A percentile compares a stretch with the other conserved stretches of the same genome.
Conservation (phyloP, 2,797 vertebrate species). For the Notolabrus celidotus region DNA sequence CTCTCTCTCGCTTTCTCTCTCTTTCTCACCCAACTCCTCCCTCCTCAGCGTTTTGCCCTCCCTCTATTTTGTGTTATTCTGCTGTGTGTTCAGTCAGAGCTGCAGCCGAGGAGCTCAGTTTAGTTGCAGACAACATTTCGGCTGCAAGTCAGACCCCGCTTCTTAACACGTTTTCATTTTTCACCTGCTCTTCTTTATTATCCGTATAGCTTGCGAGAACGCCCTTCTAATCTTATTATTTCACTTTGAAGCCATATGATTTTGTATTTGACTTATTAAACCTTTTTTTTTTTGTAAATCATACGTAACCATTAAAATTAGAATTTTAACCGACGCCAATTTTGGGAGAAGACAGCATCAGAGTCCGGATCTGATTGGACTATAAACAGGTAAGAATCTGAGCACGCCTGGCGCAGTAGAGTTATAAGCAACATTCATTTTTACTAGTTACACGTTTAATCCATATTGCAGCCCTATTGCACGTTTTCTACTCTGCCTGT, state of each 20-base stretch:
- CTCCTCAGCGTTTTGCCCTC: conserved; percentile 73
- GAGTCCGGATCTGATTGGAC: conserved; percentile 19
- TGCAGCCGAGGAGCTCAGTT: conserved; percentile 39
- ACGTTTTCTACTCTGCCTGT: conserved; percentile 47
- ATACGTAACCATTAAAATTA: conserved; percentile 24
- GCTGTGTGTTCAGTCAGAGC: conserved; percentile 38
- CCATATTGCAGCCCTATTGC: conserved; percentile 1
- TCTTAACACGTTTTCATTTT: conserved; percentile 20
- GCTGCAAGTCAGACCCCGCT: conserved; percentile 18
- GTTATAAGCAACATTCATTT: conserved; percentile 31
- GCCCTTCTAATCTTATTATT: not conserved
- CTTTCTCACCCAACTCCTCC: conserved; percentile 67
- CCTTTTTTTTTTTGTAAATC: conserved; percentile 1
- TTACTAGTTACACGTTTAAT: conserved; percentile 17
- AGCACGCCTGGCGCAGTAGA: conserved; percentile 57
- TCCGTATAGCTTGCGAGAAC: not conserved
- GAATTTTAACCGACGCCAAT: conserved; percentile 29
- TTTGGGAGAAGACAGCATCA: conserved; percentile 17
- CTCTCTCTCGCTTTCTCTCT: not conserved
- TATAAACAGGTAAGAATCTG: conserved; percentile 69
- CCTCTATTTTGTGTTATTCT: conserved; percentile 67
- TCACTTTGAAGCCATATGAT: conserved; percentile 6
- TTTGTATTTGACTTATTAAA: not conserved
- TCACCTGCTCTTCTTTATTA: conserved; percentile 8
- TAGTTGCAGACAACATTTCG: conserved; percentile 41